Evolutionary conservation across 2,113 vertebrate species (phyloP), one percentile per base, ranked within the genome.

Genomic region (Orcinus orca): DNA sequence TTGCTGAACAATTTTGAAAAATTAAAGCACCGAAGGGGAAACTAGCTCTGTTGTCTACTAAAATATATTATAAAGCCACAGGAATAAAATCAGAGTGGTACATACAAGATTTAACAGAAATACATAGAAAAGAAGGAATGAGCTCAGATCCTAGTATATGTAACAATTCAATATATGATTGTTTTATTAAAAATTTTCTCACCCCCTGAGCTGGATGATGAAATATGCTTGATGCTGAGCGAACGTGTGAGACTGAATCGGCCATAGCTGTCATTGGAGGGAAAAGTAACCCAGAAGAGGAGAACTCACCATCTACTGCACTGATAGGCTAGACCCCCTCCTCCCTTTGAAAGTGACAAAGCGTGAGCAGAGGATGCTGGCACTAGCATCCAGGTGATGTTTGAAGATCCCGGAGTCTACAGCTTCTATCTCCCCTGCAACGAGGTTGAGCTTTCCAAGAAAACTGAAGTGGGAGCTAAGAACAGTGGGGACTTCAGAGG

Each of bases 1-100:
- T 11, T 29, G 36, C 44, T 77, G 53, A 63, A n/a, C 17, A 38
- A 33, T 20, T 95, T 67, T 62, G 29, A 90, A 95, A 92, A 86
- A 50, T 82, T 71, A 83, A 87, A 95, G 18, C 68, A 65, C 60
- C 3, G 60, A 65, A 55, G 29, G 11, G 20, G 2, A 76, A 21
- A 26, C 14, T 71, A 77, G 38, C 23, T 76, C 77, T 96, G 10
- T 14, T 80, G 31, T 70, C 14, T 50, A 71, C 26, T 80, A 58
- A 84, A 65, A 77, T 53, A 53, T 20, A 38, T 86, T 36, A 67
- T 50, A 80, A 83, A 95, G 76, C 60, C 44, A 26, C 10, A 87
- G 25, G n/a, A 86, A 67, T n/a, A 41, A 25, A 86, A 88, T 47
- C 38, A 83, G 68, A 62, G 65, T 53, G 29, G 26, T 60, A 50